Evolutionary conservation across 2,888 invertebrate genomes (phyloP), one percentile per base, ranked within the genome.

Genomic region (Colostygia pectinataria): DNA sequence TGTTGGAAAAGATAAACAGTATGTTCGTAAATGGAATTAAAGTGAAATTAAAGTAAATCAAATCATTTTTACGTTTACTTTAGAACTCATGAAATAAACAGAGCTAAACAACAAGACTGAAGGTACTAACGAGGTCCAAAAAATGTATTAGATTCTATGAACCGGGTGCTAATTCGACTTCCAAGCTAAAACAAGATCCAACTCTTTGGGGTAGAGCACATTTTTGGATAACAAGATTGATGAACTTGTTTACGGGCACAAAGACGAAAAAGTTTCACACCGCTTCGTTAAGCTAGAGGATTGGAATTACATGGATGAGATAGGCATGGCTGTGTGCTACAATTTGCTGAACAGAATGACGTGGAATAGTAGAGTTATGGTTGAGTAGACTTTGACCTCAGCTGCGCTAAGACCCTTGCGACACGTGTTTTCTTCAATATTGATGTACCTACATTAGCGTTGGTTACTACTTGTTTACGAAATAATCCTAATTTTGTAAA

Each of bases 201-300:
- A 50, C 2, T 1, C 38, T 2, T 38, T 34, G 58, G 4, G 8
- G 10, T 70, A 75, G 54, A 61, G 74, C 63, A 39, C 40, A 61
- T 46, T 73, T 75, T 70, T 12, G 59, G 28, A 29, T 55, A 51
- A 7, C 46, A 14, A 37, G 43, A 15, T 53, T 49, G 55, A 55
- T 59, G 56, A 57, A 65, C 59, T 76, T 80, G 80, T 81, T 83
- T 81, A 76, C 76, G 70, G 64, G 69, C 66, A 71, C 63, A 71
- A 71, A 74, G 73, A 76, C 74, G 73, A 82, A 83, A 83, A 83
- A 83, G 73, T 82, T 77, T 67, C 66, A 70, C 72, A 68, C 70
- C 75, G 80, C 77, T 82, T 83, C 80, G 82, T 83, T 83, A 79
- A 80, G 78, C 76, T 77, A 78, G 73, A 77, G 72, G 71, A 77